Evolutionary conservation across 2,113 vertebrate genomes (phyloP), one percentile per base, ranked within the genome.

Genomic region (Cephalopterus ornatus): DNA sequence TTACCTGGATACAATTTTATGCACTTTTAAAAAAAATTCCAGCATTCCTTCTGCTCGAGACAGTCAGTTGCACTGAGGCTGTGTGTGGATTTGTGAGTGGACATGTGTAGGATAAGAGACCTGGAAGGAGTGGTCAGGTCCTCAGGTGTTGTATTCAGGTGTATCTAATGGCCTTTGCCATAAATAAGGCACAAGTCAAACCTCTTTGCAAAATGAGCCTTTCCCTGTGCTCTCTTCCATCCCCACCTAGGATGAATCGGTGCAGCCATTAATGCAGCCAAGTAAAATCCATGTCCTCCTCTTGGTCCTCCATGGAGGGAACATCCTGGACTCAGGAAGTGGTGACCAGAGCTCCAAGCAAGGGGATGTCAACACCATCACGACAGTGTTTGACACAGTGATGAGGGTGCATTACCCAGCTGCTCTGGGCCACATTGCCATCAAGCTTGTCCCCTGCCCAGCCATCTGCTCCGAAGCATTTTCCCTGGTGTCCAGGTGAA

Each of bases 321-420:
- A 99, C 98, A 99, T 99, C 97, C 98, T 99, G 98, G 99, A 99
- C 91, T 99, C 99, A 3, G 99, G 99, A n/a, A 95, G 98, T 2
- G 99, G 99, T 17, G 99, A 99, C 93, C 99, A 98, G 96, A 99
- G 97, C 98, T 99, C 99, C 93, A 99, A 99, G 97, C 99, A 99
- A 96, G 99, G 99, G 3, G 99, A 99, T 39, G 97, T 99, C 94
- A 99, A 99, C 97, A 99, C 99, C 55, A 99, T 99, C 39, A 98
- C 98, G 13, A 98, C 98, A 0, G 99, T 98, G 63, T 99, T 99
- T 41, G 99, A 99, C 92, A 98, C 99, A 0, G 99, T 99, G 96
- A 99, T 99, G 98, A 98, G 99, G 2, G 99, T 99, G 39, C 99
- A 99, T 96, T 99, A 99, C 96, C 99, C 99, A 12, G 97, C 98